A percentile compares a stretch with the other conserved stretches of the same genome.
phyloP scores from a whole-genome alignment of 92 coral and sea anemone species.

The Parazoanthus atlanticus region DNA sequence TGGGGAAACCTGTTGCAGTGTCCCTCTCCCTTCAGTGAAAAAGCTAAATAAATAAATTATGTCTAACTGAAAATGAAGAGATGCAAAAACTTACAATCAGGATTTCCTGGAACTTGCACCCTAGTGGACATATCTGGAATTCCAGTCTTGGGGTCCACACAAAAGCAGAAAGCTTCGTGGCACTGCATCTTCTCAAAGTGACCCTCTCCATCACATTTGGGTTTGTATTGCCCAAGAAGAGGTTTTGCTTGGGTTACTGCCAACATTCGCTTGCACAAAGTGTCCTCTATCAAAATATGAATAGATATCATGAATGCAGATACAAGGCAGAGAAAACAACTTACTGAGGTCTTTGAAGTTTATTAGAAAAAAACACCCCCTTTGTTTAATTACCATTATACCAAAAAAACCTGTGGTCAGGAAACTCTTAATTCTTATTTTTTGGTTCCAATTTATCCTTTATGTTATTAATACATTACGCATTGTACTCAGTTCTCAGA shows the following conservation, averaged over 20 bases:
- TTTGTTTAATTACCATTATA: no score
- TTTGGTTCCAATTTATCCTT: no score
- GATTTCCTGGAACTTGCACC: conserved; percentile 47
- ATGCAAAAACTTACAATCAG: conserved; percentile 59
- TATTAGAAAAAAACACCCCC: no score
- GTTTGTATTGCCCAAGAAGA: conserved; percentile 80
- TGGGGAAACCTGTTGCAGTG: no score
- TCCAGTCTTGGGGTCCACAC: conserved; percentile 87
- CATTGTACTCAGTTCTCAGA: no score
- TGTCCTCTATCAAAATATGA: conserved; percentile 63
- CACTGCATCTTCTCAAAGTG: conserved; percentile 72
- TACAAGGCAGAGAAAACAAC: background rate
- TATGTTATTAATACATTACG: no score
- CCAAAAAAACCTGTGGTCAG: no score
- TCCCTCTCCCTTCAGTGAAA: no score
- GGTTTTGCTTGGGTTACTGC: conserved; percentile 62
- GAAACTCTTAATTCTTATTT: no score
- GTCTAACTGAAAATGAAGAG: background rate
- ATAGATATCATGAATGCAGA: background rate
- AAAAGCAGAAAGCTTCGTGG: conserved; percentile 81
- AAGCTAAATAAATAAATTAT: background rate
- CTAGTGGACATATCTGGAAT: conserved; percentile 86
- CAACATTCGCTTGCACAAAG: conserved; percentile 82
- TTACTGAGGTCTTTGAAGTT: no score
- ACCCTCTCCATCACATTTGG: conserved; percentile 79